Evolutionary conservation across 2,888 invertebrate genomes (phyloP), one percentile per base, ranked within the genome.

Genomic region (Lordiphosa andalusiaca): DNA sequence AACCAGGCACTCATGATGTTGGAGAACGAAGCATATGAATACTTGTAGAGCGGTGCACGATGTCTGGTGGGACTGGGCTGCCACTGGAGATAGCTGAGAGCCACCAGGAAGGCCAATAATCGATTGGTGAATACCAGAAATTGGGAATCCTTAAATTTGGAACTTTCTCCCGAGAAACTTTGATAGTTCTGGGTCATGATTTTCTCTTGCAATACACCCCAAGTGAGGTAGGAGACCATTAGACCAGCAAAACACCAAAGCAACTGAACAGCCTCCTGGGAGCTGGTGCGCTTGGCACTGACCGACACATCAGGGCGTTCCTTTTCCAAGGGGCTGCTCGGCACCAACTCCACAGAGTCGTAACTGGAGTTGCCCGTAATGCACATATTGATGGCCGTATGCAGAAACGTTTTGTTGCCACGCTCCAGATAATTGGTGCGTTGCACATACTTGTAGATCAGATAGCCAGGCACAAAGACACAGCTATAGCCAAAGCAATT

Each of bases 1-100:
- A 98, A 99, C 99, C 99, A 99, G 46, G 98, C 98, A 88, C 98
- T 98, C 92, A 99, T 93, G 69, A 99, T 96, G 90, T 99, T 99
- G 12, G 98, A 97, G 84, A 99, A 93, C 3, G 98, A 97, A 86
- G 98, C 97, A 91, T 94, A 99, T 0, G 95, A 95, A 90, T 98
- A 99, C 90, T 97, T 96, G 90, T 97, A 98, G 9, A 98, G 91
- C 0, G 99, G 98, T 52, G 96, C 95, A 21, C 93, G 92, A 83
- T 95, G 94, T 12, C 93, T 91, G 0, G 93, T 92, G 60, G 93
- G 93, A 0, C 71, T 40, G 13, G 92, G 90, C 37, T 86, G 77
- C 62, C 87, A 69, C n/a, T 92, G 90, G 57, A 96, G 90, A 69
- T 95, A 93, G 6, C 91, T 80, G 42, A 93, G 92, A 2, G 96